Evolutionary conservation across 2,797 vertebrate genomes (phyloP).

Genomic region (Balearica regulorum): DNA sequence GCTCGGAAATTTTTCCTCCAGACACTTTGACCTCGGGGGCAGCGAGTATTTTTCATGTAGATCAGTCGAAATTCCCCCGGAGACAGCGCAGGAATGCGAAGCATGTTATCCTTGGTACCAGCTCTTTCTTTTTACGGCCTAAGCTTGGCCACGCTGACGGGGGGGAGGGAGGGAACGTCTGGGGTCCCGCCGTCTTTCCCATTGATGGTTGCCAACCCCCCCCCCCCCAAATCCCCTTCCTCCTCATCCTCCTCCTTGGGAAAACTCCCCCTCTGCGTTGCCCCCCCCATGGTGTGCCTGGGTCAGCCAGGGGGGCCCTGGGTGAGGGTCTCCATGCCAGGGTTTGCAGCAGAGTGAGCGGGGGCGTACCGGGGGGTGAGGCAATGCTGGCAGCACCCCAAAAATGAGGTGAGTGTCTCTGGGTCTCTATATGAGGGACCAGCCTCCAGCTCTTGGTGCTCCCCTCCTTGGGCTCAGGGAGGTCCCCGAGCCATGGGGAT

Average conservation of each 20-base stretch:
- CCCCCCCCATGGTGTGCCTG: accelerated
- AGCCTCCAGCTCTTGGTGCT: background rate
- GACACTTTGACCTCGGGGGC: background rate
- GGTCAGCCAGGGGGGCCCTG: accelerated
- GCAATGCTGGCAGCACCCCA: background rate
- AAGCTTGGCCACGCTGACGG: background rate
- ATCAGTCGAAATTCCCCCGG: conserved; percentile 24
- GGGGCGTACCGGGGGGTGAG: accelerated
- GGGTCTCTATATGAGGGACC: background rate
- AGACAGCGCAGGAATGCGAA: conserved; percentile 52
- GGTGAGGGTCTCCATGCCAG: background rate
- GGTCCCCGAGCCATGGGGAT: background rate
- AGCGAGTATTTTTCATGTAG: conserved; percentile 19
- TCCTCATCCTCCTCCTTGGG: background rate
- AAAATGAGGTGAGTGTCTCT: background rate
- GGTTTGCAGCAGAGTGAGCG: accelerated
- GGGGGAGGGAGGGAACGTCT: background rate
- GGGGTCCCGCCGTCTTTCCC: background rate
- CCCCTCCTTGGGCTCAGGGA: background rate
- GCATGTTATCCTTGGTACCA: conserved; percentile 39
- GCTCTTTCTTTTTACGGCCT: conserved; percentile 17
- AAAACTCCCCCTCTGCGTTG: background rate
- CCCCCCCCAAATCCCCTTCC: background rate
- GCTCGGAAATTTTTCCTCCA: background rate
- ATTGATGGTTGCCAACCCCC: background rate